A percentile compares a stretch with the other conserved stretches of the same genome.
phyloP scores from a whole-genome alignment of 2,888 invertebrate species.

The Electrophaes corylata region DNA sequence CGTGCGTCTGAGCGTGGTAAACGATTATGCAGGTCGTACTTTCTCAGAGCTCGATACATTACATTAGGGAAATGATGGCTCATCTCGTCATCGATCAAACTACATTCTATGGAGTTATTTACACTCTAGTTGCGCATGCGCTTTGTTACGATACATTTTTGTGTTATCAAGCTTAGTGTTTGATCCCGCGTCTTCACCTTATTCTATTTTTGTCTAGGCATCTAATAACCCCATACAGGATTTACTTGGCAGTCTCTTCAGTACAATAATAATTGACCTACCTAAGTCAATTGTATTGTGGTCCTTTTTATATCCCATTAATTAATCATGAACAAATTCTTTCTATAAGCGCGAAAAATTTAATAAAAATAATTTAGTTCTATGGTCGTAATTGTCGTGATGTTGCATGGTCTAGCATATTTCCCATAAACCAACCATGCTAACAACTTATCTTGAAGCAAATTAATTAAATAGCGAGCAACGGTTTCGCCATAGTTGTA shows the following conservation, averaged over 20 bases:
- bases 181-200: too few species aligned
- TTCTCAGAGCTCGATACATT: conserved; percentile 23
- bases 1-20: conserved; percentile 24
- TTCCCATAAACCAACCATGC: conserved; percentile 27
- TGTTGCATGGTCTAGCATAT: conserved; percentile 14
- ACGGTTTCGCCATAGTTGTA: conserved; percentile 35
- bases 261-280: too few species aligned
- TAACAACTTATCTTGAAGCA: conserved; percentile 34
- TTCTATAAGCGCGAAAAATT: background rate
- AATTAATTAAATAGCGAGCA: conserved; percentile 37
- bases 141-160: background rate
- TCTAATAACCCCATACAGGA: too few species aligned
- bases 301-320: too few species aligned
- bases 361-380: conserved; percentile 18
- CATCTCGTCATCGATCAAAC: conserved; percentile 11
- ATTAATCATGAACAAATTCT: too few species aligned
- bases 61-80: conserved; percentile 21
- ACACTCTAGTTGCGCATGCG: conserved; percentile 5
- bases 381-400: background rate
- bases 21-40: conserved; percentile 20
- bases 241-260: too few species aligned
- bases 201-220: background rate
- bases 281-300: too few species aligned
- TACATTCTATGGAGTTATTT: conserved; percentile 16
- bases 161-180: too few species aligned